Conservation (phyloP, 1,140 invertebrate species). For the Hirudo medicinalis region DNA sequence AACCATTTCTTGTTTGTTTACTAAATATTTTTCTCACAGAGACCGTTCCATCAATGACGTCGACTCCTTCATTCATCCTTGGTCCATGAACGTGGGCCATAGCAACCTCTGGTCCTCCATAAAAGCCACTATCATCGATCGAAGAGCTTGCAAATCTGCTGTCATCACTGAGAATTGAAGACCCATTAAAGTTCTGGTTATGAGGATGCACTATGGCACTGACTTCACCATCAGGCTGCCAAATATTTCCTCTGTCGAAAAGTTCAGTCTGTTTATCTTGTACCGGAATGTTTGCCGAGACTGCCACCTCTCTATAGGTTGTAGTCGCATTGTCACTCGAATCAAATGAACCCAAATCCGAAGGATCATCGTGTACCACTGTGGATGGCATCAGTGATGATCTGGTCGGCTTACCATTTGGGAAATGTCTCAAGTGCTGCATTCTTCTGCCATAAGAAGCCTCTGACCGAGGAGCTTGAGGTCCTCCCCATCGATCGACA, state of each 20-base stretch:
- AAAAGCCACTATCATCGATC: conserved; percentile 6
- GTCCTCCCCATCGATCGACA: conserved; percentile 7
- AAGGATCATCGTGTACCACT: background rate
- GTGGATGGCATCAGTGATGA: background rate
- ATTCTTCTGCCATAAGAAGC: background rate
- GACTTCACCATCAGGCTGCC: background rate
- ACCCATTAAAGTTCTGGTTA: background rate
- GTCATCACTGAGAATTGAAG: background rate
- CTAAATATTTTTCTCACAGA: conserved; percentile 5
- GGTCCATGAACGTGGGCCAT: conserved; percentile 1
- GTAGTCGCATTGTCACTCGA: background rate
- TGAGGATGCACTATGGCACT: background rate
- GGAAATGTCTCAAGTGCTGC: background rate
- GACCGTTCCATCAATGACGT: background rate
- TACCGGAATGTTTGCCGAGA: background rate
- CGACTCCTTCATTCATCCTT: background rate
- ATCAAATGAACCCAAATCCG: background rate
- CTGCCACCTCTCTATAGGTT: conserved; percentile 16
- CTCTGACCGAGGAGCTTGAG: background rate
- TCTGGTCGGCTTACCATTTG: background rate
- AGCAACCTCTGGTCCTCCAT: background rate
- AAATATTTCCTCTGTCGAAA: background rate
- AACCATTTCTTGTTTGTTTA: background rate
- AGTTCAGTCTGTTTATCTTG: background rate
- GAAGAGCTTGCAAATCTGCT: background rate